Evolutionary conservation across 1,140 invertebrate genomes (phyloP).

Genomic region (Periplaneta americana): DNA sequence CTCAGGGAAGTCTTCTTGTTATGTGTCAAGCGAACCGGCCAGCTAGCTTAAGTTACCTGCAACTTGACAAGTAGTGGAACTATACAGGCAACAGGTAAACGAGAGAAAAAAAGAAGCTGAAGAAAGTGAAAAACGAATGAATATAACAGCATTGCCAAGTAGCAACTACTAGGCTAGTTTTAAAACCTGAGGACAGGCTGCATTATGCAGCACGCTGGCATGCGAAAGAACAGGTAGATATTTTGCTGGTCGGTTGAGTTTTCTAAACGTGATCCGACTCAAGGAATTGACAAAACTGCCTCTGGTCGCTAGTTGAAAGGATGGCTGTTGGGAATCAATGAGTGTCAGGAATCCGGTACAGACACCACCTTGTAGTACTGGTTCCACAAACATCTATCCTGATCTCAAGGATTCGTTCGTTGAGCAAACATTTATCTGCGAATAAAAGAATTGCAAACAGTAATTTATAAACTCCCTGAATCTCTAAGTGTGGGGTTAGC

Average conservation of each 20-base stretch:
- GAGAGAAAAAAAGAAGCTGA: background rate
- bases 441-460: no score
- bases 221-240: background rate
- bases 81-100: background rate
- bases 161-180: background rate
- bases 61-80: background rate
- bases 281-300: background rate
- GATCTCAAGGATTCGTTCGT: background rate
- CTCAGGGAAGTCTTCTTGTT: background rate
- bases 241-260: background rate
- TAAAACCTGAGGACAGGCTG: background rate
- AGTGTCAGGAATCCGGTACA: background rate
- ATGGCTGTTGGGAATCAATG: background rate
- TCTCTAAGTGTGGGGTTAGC: no score
- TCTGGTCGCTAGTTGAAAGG: no score
- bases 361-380: background rate
- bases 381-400: background rate
- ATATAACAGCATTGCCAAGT: background rate
- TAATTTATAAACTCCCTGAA: no score
- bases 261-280: background rate
- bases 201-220: background rate
- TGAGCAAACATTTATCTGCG: background rate
- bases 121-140: background rate
- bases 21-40: background rate
- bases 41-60: background rate